Conservation (phyloP, 2,797 vertebrate species). For the Bradypodion ventrale region DNA sequence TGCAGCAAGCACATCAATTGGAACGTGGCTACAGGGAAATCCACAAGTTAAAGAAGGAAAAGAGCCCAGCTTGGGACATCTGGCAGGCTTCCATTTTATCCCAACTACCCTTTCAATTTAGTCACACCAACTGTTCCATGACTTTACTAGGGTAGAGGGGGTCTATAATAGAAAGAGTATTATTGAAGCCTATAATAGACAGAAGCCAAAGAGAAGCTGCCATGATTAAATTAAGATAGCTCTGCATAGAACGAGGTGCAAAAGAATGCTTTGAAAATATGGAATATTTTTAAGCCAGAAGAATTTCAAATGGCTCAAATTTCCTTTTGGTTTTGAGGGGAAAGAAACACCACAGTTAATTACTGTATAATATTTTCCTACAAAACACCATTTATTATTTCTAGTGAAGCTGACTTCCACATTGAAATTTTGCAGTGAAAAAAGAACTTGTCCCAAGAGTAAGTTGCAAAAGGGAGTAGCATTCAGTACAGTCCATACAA, state of each 20-base stretch:
- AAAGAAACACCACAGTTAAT: too few species aligned
- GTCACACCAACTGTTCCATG: slow-evolving; percentile 14
- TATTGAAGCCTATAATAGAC: not conserved
- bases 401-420: not conserved
- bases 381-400: not conserved
- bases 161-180: not conserved
- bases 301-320: not conserved
- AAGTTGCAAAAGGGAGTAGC: not conserved
- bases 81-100: not conserved
- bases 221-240: not conserved
- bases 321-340: not conserved
- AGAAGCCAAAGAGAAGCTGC: not conserved
- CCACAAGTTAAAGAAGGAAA: not conserved
- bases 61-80: not conserved
- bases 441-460: not conserved
- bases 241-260: not conserved
- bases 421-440: not conserved
- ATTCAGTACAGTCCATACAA: not conserved
- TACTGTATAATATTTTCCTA: not conserved
- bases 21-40: not conserved
- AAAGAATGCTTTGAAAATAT: not conserved
- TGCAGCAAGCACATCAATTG: not conserved
- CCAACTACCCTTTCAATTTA: slow-evolving; percentile 16
- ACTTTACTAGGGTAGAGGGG: not conserved
- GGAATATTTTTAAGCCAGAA: not conserved